These are phyloP conservation scores for Alsophila aescularia DNA, from an alignment of 2,888 invertebrate genomes.

Conservation along the genomic window DNA sequence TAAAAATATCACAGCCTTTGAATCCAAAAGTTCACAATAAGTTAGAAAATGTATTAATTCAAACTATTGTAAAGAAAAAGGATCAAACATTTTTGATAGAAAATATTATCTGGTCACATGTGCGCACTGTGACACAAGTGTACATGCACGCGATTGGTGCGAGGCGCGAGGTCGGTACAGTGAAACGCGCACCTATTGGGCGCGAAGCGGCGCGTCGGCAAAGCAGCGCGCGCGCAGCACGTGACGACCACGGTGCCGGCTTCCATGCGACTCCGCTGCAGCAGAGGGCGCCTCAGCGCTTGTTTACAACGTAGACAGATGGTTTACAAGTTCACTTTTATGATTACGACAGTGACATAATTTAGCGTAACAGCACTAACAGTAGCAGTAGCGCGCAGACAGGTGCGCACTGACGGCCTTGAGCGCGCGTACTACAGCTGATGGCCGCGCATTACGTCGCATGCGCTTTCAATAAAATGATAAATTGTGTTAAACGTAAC, in stretches of 20 bases:
- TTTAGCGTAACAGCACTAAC: slow-evolving; percentile 52
- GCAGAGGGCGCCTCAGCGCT: slow-evolving; percentile 61
- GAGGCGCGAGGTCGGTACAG: slow-evolving; percentile 47
- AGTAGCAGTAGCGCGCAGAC: slow-evolving; percentile 5
- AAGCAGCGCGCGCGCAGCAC: slow-evolving; percentile 57
- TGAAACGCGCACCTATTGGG: slow-evolving; percentile 55
- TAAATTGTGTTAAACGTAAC: no score
- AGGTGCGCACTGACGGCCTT: slow-evolving; percentile 7
- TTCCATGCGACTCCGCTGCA: slow-evolving; percentile 38
- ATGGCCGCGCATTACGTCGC: neutral
- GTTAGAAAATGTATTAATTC: slow-evolving; percentile 14
- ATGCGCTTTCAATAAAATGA: no score
- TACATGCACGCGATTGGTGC: slow-evolving; percentile 61
- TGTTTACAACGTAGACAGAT: slow-evolving; percentile 65
- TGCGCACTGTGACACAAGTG: slow-evolving; percentile 63
- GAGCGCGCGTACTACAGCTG: neutral
- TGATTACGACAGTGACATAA: slow-evolving; percentile 64
- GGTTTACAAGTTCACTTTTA: slow-evolving; percentile 6
- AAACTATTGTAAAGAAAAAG: slow-evolving; percentile 33
- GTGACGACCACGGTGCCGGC: slow-evolving; percentile 55
- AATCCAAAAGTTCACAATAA: slow-evolving; percentile 5
- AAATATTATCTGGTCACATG: slow-evolving; percentile 65
- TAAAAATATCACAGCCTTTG: slow-evolving; percentile 1
- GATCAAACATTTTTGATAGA: slow-evolving; percentile 12
- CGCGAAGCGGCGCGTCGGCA: slow-evolving; percentile 45